Conservation (phyloP, 1,140 invertebrate genomes). For the Pemphigus obesinymphae region DNA sequence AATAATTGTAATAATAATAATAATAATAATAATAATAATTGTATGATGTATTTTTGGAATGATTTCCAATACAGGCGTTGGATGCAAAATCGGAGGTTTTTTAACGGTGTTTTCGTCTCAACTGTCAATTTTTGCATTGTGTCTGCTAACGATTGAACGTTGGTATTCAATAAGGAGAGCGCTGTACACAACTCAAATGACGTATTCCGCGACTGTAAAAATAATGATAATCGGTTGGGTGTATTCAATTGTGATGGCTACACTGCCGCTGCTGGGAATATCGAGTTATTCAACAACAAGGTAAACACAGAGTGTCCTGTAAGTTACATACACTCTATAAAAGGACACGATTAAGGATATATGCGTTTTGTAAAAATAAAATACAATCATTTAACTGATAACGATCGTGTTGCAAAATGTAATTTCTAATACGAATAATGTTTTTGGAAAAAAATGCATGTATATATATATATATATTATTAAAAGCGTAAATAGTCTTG, state of each 20-base stretch:
- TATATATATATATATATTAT: no score
- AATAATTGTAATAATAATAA: no score
- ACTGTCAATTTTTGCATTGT: constrained; percentile 63
- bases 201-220: constrained; percentile 54
- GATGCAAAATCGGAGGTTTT: constrained; percentile 63
- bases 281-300: constrained; percentile 57
- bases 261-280: constrained; percentile 58
- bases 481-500: no score
- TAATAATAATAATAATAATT: no score
- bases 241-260: constrained; percentile 56
- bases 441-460: no score
- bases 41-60: no score
- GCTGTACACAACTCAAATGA: constrained; percentile 60
- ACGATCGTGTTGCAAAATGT: no score
- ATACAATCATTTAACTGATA: no score
- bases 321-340: no score
- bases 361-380: no score
- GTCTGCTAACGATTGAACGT: constrained; percentile 62
- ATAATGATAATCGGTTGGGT: constrained; percentile 59
- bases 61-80: constrained; percentile 49
- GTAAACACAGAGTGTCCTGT: constrained; percentile 43
- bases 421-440: no score
- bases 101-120: constrained; percentile 65
- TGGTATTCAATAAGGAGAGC: constrained; percentile 63
- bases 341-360: no score